phyloP scores from a whole-genome alignment of 2,113 vertebrate genomes.

The Clarias batrachus region DNA sequence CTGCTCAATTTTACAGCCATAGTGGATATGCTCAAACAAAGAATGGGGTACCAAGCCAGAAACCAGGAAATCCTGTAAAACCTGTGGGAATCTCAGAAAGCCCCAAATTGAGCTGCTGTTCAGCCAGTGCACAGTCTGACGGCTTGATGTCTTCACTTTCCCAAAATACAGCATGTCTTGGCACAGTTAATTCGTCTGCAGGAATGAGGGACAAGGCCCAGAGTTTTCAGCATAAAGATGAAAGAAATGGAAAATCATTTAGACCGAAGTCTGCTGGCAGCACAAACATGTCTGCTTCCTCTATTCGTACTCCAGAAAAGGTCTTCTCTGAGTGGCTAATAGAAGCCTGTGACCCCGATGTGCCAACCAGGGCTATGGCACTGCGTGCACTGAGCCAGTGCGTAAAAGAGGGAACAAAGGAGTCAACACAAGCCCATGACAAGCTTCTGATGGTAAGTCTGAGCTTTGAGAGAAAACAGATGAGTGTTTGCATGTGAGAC shows the following conservation, averaged over 20 bases:
- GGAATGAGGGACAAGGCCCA: neutral
- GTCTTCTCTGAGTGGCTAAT: constrained; percentile 70
- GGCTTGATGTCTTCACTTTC: neutral
- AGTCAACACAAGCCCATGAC: constrained; percentile 72
- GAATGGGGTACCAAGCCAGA: neutral
- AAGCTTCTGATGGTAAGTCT: constrained; percentile 80
- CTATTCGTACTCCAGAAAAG: neutral
- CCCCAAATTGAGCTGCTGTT: constrained; percentile 1
- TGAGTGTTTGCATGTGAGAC: neutral
- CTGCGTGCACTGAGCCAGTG: constrained; percentile 75
- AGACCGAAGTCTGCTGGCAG: neutral
- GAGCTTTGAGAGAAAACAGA: neutral
- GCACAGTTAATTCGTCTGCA: neutral
- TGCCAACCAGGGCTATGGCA: constrained; percentile 79
- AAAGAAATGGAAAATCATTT: neutral
- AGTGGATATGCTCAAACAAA: neutral
- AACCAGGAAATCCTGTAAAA: neutral
- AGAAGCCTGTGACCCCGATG: constrained; percentile 81
- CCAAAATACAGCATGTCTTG: neutral
- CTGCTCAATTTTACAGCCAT: constrained; percentile 52
- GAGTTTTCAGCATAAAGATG: neutral
- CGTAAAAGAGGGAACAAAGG: constrained; percentile 64
- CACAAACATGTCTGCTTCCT: neutral
- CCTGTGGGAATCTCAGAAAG: neutral
- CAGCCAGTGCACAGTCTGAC: neutral